Percentiles rank a stretch among this genome's conserved stretches.
Evolutionary conservation across 1,140 invertebrate species (phyloP).

Genomic region (Bombus sibiricus): DNA sequence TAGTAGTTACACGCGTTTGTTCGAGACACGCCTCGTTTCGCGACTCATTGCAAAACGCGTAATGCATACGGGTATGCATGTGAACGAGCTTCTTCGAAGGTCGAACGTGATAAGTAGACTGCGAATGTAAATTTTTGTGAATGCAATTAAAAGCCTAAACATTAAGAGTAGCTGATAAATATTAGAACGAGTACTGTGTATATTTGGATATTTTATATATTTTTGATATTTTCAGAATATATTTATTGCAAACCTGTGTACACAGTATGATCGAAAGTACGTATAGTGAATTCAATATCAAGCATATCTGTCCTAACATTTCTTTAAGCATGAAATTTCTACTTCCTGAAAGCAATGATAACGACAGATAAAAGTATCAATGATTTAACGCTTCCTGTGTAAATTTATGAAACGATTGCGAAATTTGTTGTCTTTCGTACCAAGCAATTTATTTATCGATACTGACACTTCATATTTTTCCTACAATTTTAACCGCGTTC

Average conservation of each 20-base stretch:
- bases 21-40: constrained; percentile 1
- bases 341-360: not conserved
- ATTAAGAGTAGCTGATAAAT: too few relatives aligned
- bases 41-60: constrained; percentile 5
- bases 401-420: not conserved
- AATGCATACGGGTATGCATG: not conserved
- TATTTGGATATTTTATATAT: too few relatives aligned
- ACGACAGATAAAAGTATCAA: not conserved
- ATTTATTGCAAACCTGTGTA: too few relatives aligned
- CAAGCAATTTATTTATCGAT: not conserved
- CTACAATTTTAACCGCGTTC: not conserved
- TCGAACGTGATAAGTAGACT: constrained; percentile 20
- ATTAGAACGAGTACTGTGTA: too few relatives aligned
- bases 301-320: not conserved
- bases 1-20: not conserved
- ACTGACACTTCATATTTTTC: not conserved
- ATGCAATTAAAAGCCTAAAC: too few relatives aligned
- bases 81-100: constrained; percentile 20
- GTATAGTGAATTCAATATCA: too few relatives aligned
- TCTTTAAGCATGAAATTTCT: not conserved
- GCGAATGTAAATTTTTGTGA: not conserved
- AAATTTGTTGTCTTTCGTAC: not conserved
- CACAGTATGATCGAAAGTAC: too few relatives aligned
- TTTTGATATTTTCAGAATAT: too few relatives aligned
- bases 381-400: not conserved